Conservation (phyloP, 2,113 vertebrate genomes). For the Gopherus evgoodei region DNA sequence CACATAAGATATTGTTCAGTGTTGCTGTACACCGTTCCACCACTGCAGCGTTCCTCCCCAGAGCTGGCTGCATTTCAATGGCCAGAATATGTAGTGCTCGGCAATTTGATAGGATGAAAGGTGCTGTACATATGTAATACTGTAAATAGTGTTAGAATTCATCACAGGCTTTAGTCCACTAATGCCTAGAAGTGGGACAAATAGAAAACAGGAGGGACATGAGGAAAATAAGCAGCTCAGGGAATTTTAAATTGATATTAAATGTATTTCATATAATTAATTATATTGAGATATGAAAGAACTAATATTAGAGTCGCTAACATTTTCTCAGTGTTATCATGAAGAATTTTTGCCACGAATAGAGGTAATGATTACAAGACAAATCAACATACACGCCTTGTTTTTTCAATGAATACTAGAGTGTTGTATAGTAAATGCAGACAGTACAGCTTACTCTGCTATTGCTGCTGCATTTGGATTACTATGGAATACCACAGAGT, state of each 20-base stretch:
- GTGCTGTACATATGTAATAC: not conserved
- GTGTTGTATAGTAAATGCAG: not conserved
- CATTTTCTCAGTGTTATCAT: not conserved
- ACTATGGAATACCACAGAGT: not conserved
- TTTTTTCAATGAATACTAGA: not conserved
- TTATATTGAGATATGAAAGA: not conserved
- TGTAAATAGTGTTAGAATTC: not conserved
- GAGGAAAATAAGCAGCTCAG: not conserved
- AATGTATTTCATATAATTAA: not conserved
- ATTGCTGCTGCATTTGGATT: not conserved
- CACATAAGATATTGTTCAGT: too few relatives aligned
- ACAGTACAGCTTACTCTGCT: not conserved
- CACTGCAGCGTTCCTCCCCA: fast-evolving
- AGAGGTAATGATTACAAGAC: not conserved
- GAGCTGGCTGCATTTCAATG: fast-evolving
- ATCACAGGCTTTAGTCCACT: fast-evolving
- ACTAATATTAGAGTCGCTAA: not conserved
- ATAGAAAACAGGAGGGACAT: not conserved
- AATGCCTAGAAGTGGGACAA: not conserved
- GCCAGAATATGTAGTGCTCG: not conserved
- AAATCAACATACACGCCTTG: not conserved
- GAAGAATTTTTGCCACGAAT: not conserved
- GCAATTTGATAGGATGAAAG: not conserved
- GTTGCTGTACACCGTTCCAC: not conserved
- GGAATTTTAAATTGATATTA: not conserved